Conservation (phyloP, 2,797 vertebrate species). For the Acipenser transmontanus region DNA sequence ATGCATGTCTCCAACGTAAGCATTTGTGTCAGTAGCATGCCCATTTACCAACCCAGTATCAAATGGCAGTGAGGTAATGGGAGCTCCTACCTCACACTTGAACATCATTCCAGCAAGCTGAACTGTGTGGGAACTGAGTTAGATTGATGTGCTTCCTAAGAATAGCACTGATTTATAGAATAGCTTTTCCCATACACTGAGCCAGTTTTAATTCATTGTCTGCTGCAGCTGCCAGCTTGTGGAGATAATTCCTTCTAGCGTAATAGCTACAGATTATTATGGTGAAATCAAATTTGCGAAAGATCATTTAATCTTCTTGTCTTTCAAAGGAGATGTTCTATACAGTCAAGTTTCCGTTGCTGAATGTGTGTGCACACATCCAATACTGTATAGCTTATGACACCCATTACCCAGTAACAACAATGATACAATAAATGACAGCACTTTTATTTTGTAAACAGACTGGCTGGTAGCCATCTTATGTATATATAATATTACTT, state of each 20-base stretch:
- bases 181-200: constrained; percentile 68
- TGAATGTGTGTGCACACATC: too few species aligned
- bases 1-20: too few species aligned
- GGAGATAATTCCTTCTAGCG: constrained; percentile 66
- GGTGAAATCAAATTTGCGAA: constrained; percentile 74
- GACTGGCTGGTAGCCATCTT: too few species aligned
- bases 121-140: constrained; percentile 48
- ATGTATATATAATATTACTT: too few species aligned
- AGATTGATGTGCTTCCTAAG: constrained; percentile 67
- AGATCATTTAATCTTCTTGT: constrained; percentile 59
- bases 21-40: too few species aligned
- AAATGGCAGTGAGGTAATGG: constrained; percentile 53
- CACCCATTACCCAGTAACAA: too few species aligned
- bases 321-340: constrained; percentile 16
- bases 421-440: too few species aligned
- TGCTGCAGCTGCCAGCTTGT: constrained; percentile 67
- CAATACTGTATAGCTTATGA: too few species aligned
- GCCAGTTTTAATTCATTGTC: constrained; percentile 77
- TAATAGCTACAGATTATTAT: constrained; percentile 73
- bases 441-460: too few species aligned
- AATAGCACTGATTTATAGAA: constrained; percentile 71
- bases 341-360: too few species aligned
- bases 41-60: constrained; percentile 17
- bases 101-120: constrained; percentile 47
- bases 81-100: constrained; percentile 53